Base-by-base conservation (phyloP, 2,888 invertebrate genomes). In the Eremobia ochroleuca region DNA sequence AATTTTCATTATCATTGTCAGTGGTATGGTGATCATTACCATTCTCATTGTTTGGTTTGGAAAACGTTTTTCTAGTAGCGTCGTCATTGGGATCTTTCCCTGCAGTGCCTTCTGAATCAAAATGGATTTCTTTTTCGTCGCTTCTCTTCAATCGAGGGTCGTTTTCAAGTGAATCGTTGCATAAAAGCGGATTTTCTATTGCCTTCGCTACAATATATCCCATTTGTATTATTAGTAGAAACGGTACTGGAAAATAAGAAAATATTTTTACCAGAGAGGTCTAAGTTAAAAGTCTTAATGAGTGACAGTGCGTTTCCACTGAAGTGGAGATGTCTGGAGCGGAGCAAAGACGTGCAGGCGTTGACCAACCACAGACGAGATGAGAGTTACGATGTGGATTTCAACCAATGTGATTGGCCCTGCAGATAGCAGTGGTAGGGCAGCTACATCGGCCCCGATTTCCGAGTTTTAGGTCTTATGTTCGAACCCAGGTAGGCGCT, bases 171-270 rank as follows among this genome's bases (percentile, higher is more conserved):
- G 77, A 58, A 6, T 72, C 61, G 6, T 62, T 65, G 37, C 83
- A 85, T 4, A 46, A n/a, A 6, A 25, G 25, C 6, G 62, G 6
- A 6, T 34, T 31, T 18, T 70, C 58, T 64, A 83, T 49, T 2
- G 73, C 37, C 6, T 76, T 83, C 0, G 76, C 61, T 34, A 62
- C 13, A 40, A n/a, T 70, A 59, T 73, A 55, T 28, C 31, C 76
- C 15, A 71, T 37, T 52, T 81, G 73, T n/a, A 76, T 49, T 2
- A 59, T 0, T 21, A 85, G 11, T 18, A 83, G 28, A n/a, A 73
- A 46, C 59, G 18, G 55, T 2, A 49, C 83, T 83, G 73, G 0
- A 81, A 85, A n/a, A 70, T 11, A 58, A 70, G 61, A 75, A 21
- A n/a, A 4, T 11, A 1, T 18, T 46, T 52, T 73, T 58, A 66